phyloP scores from a whole-genome alignment of 2,888 invertebrate genomes.

The Phyllotreta cruciferae region DNA sequence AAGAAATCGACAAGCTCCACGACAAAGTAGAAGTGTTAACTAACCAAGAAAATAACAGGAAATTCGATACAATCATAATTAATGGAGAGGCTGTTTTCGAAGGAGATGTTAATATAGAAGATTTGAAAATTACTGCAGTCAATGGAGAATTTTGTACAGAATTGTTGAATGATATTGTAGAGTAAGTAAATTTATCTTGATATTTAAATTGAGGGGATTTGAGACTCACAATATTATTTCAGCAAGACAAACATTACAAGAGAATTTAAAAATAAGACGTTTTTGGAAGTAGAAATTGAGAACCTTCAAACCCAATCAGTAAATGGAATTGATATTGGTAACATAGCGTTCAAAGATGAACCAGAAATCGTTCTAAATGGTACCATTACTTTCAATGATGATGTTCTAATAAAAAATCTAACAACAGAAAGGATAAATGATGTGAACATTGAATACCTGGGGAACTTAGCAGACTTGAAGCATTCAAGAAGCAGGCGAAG shows the following conservation, averaged over 20 bases:
- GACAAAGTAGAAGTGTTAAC: conserved; percentile 36
- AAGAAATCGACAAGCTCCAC: conserved; percentile 35
- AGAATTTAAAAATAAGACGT: conserved; percentile 51
- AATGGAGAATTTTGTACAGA: conserved; percentile 51
- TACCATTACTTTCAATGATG: conserved; percentile 47
- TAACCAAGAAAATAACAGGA: conserved; percentile 19
- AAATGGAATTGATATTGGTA: conserved; percentile 47
- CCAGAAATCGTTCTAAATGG: conserved; percentile 46
- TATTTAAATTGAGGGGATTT: neutral
- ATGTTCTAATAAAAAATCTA: conserved; percentile 41
- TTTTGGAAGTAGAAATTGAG: conserved; percentile 48
- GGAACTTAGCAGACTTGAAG: conserved; percentile 47
- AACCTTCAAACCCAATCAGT: conserved; percentile 49
- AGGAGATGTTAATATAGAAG: conserved; percentile 35
- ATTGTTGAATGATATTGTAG: conserved; percentile 51
- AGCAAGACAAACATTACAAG: conserved; percentile 45
- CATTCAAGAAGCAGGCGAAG: conserved; percentile 22
- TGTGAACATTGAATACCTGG: conserved; percentile 15
- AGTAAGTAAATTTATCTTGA: conserved; percentile 24
- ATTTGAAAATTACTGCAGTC: conserved; percentile 49
- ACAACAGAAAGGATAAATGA: conserved; percentile 37
- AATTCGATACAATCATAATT: conserved; percentile 50
- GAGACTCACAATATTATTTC: too few relatives aligned
- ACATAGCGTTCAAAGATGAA: conserved; percentile 45
- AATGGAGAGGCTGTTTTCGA: conserved; percentile 53